Conservation (phyloP, 2,113 vertebrate species). For the Hypocryptadius cinnamomeus region DNA sequence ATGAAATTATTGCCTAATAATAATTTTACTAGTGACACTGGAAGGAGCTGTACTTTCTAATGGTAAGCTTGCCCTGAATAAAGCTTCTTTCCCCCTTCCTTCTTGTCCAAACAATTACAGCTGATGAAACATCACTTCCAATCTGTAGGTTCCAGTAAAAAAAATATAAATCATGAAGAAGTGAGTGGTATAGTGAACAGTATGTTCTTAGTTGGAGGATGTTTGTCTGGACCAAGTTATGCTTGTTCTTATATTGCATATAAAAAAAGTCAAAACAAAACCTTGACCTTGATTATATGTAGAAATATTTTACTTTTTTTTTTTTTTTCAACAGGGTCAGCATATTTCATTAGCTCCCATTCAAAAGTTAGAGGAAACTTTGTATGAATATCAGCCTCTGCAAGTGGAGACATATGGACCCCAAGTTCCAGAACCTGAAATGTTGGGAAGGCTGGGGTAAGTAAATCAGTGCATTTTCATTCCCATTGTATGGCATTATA, state of each 20-base stretch:
- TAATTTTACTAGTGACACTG: constrained; percentile 9
- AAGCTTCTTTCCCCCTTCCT: background rate
- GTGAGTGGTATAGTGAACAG: background rate
- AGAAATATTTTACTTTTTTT: background rate
- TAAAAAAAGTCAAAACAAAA: background rate
- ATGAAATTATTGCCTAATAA: background rate
- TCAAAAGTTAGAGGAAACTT: constrained; percentile 78
- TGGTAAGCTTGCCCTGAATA: background rate
- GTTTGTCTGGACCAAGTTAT: background rate
- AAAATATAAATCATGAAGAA: background rate
- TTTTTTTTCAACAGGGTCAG: constrained; percentile 74
- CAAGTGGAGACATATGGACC: constrained; percentile 84
- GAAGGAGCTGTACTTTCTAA: background rate
- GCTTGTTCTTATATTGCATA: background rate
- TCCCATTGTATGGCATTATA: background rate
- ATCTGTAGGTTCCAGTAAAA: background rate
- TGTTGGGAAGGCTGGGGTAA: constrained; percentile 85
- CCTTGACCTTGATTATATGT: background rate
- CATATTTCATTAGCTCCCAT: constrained; percentile 84
- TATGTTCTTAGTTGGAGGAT: background rate
- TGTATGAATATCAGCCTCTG: constrained; percentile 85
- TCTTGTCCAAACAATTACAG: background rate
- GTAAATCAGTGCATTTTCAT: constrained; percentile 24
- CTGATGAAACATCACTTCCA: constrained; percentile 5
- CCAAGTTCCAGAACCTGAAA: constrained; percentile 81